Percentiles rank a stretch among this genome's conserved stretches.
phyloP scores from a whole-genome alignment of 2,113 vertebrate genomes.

The Stigmatopora nigra region DNA sequence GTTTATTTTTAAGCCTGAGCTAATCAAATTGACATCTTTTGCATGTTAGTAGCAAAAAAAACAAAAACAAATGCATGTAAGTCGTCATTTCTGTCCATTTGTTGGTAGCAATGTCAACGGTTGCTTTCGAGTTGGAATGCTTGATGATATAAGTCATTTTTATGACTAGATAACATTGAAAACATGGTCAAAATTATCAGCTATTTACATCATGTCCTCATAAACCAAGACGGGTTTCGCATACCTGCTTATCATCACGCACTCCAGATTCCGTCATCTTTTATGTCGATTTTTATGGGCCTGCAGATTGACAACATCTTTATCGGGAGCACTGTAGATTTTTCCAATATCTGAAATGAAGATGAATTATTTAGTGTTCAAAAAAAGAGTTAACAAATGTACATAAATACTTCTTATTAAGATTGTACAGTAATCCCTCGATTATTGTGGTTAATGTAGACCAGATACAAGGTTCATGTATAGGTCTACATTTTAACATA shows the following conservation, averaged over 20 bases:
- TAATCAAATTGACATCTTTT: not conserved
- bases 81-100: not conserved
- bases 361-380: too few relatives aligned
- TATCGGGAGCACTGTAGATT: too few relatives aligned
- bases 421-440: too few relatives aligned
- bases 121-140: not conserved
- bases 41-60: not conserved
- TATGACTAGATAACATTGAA: conserved; percentile 3
- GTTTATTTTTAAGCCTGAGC: not conserved
- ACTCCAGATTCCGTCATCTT: conserved; percentile 2
- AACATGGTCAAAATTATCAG: conserved; percentile 53
- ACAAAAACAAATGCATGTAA: not conserved
- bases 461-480: too few relatives aligned
- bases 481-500: too few relatives aligned
- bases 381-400: too few relatives aligned
- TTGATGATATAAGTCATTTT: conserved; percentile 30
- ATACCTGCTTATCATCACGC: conserved; percentile 46
- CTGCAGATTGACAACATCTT: not conserved
- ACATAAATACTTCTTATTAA: too few relatives aligned
- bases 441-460: too few relatives aligned
- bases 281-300: conserved; percentile 6
- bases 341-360: too few relatives aligned
- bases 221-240: not conserved
- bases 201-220: conserved; percentile 48
- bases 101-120: not conserved